phyloP scores from a whole-genome alignment of 1,140 invertebrate species.

The Halesus radiatus region DNA sequence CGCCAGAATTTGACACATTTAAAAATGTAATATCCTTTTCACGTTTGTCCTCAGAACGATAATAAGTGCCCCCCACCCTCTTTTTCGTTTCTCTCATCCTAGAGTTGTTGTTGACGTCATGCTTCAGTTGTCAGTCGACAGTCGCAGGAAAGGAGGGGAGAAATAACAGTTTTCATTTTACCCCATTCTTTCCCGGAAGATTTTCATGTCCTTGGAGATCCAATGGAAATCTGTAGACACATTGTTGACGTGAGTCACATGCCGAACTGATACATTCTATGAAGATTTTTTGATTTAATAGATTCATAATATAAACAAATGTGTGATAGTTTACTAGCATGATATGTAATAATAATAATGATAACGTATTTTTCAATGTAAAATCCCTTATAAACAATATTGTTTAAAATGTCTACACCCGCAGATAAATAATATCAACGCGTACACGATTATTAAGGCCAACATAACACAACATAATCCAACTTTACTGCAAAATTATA shows the following conservation, averaged over 20 bases:
- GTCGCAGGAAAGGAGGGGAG: neutral
- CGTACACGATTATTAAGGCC: too few relatives aligned
- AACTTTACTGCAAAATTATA: too few relatives aligned
- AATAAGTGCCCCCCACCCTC: slow-evolving; percentile 4
- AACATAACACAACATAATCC: too few relatives aligned
- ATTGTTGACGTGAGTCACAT: neutral
- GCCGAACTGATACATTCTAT: neutral
- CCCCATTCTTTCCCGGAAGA: neutral
- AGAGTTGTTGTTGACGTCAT: neutral
- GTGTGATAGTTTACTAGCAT: too few relatives aligned
- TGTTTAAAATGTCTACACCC: too few relatives aligned
- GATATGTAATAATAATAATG: too few relatives aligned
- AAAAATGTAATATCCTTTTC: slow-evolving; percentile 12
- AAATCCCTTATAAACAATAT: too few relatives aligned
- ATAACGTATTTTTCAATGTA: too few relatives aligned
- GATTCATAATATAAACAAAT: too few relatives aligned
- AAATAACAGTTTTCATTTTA: neutral
- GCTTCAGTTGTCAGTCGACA: neutral
- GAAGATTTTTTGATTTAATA: too few relatives aligned
- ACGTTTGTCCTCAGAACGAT: neutral
- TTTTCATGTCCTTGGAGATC: neutral
- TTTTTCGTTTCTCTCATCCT: neutral
- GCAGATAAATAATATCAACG: too few relatives aligned
- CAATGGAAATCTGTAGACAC: neutral
- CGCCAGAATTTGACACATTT: too few relatives aligned